Evolutionary conservation across 2,888 invertebrate species (phyloP), one percentile per base, ranked within the genome.

Genomic region (Cataglyphis albicans): DNA sequence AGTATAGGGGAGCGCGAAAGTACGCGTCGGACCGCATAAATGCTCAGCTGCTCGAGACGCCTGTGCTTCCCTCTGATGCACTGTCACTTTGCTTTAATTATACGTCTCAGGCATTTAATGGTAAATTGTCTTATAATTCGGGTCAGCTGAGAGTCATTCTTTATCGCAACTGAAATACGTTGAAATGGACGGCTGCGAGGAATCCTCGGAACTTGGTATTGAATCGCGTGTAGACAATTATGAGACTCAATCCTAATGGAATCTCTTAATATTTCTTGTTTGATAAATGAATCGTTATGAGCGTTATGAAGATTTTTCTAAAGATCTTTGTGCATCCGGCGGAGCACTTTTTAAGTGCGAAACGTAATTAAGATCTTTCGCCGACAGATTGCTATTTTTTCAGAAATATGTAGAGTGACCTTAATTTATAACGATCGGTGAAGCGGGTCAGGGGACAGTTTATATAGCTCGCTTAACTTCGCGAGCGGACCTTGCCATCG

Each of bases 11-110:
- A 41, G 44, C 80, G 83, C 57, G 81, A 84, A 84, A 85, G 87
- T 81, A 83, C 48, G 18, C 80, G 29, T 65, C 78, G 64, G 63
- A 80, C 61, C 82, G 57, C 70, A 48, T 76, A 83, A 90, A 76
- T 76, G 84, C 64, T 52, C 65, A 81, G 78, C 83, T 82, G 80
- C 52, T 52, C 41, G 59, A 65, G 57, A 81, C 44, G 70, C 67
- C 82, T 67, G 86, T 52, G 86, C 76, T 80, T 73, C 38, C 61
- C 85, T 64, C 52, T 76, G 82, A 88, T 84, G 83, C 68, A 82
- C 82, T 70, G 87, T 86, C 84, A 84, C 83, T 86, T 86, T 35
- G 72, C 64, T 63, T 87, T 88, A 91, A 90, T 91, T 91, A 83
- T 59, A 76, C 83, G 64, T 84, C 80, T 61, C 80, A 64, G 61